phyloP scores from a whole-genome alignment of 2,113 vertebrate genomes.

The Edolisoma coerulescens region DNA sequence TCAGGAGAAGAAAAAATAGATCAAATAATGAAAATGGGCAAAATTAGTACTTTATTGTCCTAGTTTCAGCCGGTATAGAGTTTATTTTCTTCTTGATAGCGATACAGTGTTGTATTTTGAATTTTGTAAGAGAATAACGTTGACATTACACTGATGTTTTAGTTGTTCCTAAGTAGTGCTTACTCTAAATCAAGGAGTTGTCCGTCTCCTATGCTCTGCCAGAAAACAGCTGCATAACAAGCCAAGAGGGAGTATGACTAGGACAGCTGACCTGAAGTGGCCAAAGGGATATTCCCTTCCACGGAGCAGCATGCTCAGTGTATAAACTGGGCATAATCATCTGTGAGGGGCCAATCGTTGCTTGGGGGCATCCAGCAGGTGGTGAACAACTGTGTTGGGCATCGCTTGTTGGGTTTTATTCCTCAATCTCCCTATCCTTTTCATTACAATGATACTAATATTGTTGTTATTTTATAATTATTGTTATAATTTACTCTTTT shows the following conservation, averaged over 20 bases:
- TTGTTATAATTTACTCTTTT: neutral
- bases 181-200: neutral
- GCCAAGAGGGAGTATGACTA: neutral
- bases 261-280: neutral
- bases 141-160: neutral
- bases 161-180: neutral
- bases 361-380: neutral
- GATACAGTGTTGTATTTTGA: neutral
- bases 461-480: neutral
- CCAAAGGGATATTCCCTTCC: neutral
- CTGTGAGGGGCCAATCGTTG: rapidly evolving
- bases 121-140: neutral
- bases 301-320: neutral
- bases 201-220: neutral
- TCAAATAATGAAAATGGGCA: neutral
- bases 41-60: neutral
- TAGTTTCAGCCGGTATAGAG: neutral
- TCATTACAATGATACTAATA: neutral
- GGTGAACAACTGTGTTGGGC: neutral
- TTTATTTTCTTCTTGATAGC: neutral
- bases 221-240: neutral
- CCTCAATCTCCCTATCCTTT: neutral
- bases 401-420: neutral
- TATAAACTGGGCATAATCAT: rapidly evolving
- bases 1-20: neutral